These are phyloP conservation scores for Hedya salicella DNA, from an alignment of 2,888 invertebrate genomes.

Conservation along the genomic window DNA sequence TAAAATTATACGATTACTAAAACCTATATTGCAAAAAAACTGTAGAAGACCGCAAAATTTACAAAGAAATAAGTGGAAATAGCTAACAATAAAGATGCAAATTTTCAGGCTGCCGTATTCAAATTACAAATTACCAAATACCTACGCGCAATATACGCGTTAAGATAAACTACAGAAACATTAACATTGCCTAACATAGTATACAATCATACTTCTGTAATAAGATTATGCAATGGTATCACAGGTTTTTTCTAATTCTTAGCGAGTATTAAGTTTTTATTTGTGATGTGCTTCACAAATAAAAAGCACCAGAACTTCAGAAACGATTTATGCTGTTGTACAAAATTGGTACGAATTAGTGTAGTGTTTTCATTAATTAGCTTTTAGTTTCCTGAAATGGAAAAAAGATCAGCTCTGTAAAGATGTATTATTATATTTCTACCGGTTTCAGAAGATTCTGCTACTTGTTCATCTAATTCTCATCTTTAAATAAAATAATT, in stretches of 20 bases:
- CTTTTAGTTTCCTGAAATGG: too few relatives aligned
- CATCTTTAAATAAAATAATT: too few relatives aligned
- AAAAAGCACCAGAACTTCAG: too few relatives aligned
- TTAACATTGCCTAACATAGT: conserved; percentile 1
- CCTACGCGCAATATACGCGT: neutral
- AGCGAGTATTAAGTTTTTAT: neutral
- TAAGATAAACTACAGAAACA: neutral
- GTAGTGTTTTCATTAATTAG: too few relatives aligned
- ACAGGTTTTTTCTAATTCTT: neutral
- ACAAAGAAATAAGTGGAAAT: neutral
- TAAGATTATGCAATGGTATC: neutral
- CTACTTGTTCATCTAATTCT: too few relatives aligned
- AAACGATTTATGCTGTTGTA: too few relatives aligned
- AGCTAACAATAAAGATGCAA: conserved; percentile 15
- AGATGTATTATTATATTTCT: too few relatives aligned
- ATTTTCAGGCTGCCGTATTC: neutral
- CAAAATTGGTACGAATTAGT: too few relatives aligned
- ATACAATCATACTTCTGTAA: neutral
- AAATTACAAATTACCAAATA: neutral
- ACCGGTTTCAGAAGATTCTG: too few relatives aligned
- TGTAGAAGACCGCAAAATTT: neutral
- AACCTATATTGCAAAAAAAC: conserved; percentile 10
- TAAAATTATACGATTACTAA: too few relatives aligned
- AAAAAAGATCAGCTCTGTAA: too few relatives aligned
- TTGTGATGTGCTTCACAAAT: too few relatives aligned